Evolutionary conservation across 1,140 invertebrate species (phyloP), one percentile per base, ranked within the genome.

Genomic region (Tetramorium simillimum): DNA sequence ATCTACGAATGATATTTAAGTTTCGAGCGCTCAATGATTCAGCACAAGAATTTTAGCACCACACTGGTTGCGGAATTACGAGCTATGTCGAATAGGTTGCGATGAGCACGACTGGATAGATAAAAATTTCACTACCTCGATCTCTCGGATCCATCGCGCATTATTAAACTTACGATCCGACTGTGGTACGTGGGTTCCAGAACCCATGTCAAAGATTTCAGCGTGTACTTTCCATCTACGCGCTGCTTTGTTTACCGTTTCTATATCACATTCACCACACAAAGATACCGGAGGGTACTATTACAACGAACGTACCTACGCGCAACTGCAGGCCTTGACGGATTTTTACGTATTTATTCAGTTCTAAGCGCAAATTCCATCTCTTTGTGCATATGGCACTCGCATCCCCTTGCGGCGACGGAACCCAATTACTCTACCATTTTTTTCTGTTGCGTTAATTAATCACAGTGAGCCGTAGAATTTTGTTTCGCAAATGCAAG

Each of bases 331-430:
- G 24, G 37, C 12, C 49, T 24, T 24, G 77, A 21, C 37, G 49
- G 49, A 18, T 70, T 81, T 70, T 70, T 43, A 81, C 6, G 37
- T 81, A 56, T 67, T 81, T 81, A 58, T 70, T 56, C 37, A 18
- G 16, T 67, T 80, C 77, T 70, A 69, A 70, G 49, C 49, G 37
- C 65, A 81, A 70, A 81, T 81, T 67, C 65, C 63, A 43, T 56
- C 78, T 81, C 78, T 81, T 81, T 81, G 51, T 81, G 51, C 49
- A 21, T 43, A 37, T 43, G 33, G 21, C 7, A 21, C 24, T 33
- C 58, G 43, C 24, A 33, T 63, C 7, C 16, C 21, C 37, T 81
- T 10, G 65, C 49, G 49, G 63, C 62, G 62, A 81, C 46, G 10
- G 10, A 69, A 56, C 43, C 28, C 49, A 81, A 70, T 81, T 81